Conservation (phyloP, 2,888 invertebrate species). For the Digitonthophagus gazella region DNA sequence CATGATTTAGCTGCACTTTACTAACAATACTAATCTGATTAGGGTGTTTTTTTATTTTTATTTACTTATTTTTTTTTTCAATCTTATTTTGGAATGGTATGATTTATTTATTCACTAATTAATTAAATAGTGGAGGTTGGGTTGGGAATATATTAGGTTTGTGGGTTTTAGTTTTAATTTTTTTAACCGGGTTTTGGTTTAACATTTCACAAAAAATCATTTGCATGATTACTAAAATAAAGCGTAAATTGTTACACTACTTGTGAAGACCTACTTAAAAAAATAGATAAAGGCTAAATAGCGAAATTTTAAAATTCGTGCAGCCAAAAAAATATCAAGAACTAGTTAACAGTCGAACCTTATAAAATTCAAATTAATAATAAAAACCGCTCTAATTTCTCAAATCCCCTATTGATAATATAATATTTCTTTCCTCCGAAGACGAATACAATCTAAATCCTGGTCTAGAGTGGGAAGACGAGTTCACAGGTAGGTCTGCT, state of each 20-base stretch:
- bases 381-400: constrained; percentile 20
- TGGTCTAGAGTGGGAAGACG: constrained; percentile 99
- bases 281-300: neutral
- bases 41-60: neutral
- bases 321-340: constrained; percentile 29
- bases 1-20: neutral
- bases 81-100: neutral
- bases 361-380: constrained; percentile 5
- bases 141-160: too few relatives aligned
- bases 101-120: too few relatives aligned
- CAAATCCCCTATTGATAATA: constrained; percentile 36
- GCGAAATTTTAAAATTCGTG: constrained; percentile 27
- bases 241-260: neutral
- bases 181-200: neutral
- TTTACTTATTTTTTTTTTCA: neutral
- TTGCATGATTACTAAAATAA: neutral
- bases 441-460: constrained; percentile 99
- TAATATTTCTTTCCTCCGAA: constrained; percentile 69
- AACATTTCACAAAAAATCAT: neutral
- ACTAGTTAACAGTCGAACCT: constrained; percentile 13
- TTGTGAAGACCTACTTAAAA: too few relatives aligned
- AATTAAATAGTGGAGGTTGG: neutral
- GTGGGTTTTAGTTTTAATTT: neutral
- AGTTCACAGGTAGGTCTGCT: constrained; percentile 94
- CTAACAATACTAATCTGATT: neutral